phyloP scores from a whole-genome alignment of 2,888 invertebrate genomes.

The Cyaniris semiargus region DNA sequence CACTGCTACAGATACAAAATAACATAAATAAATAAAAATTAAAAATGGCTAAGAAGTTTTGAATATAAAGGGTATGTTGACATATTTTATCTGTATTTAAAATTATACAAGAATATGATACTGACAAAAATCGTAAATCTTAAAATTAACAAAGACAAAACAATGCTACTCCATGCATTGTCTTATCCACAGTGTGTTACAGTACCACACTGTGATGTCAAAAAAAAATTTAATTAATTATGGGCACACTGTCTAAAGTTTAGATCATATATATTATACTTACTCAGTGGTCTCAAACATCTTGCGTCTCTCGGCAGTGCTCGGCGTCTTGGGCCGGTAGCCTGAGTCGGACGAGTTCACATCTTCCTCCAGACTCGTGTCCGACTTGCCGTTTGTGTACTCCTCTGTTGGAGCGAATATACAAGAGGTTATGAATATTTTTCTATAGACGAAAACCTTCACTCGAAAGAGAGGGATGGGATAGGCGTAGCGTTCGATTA shows the following conservation, averaged over 20 bases:
- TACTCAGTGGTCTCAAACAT: slow-evolving; percentile 82
- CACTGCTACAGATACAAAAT: slow-evolving; percentile 53
- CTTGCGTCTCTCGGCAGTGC: slow-evolving; percentile 89
- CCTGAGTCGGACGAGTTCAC: slow-evolving; percentile 83
- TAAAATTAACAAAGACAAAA: too few relatives aligned
- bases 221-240: too few relatives aligned
- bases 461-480: too few relatives aligned
- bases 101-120: too few relatives aligned
- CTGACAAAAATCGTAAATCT: too few relatives aligned
- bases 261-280: slow-evolving; percentile 45
- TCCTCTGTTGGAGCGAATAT: slow-evolving; percentile 52
- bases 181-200: too few relatives aligned
- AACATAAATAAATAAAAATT: not conserved
- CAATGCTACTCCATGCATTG: too few relatives aligned
- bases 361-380: slow-evolving; percentile 82
- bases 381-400: slow-evolving; percentile 82
- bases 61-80: too few relatives aligned
- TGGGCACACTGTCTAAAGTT: too few relatives aligned
- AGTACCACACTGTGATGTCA: too few relatives aligned
- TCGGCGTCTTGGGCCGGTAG: slow-evolving; percentile 86
- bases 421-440: not conserved
- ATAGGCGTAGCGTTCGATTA: too few relatives aligned
- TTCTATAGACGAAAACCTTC: not conserved
- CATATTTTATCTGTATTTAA: too few relatives aligned
- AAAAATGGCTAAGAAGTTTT: not conserved